Base-by-base conservation (phyloP, 2,888 invertebrate species). In the Caenorhabditis macrosperma region DNA sequence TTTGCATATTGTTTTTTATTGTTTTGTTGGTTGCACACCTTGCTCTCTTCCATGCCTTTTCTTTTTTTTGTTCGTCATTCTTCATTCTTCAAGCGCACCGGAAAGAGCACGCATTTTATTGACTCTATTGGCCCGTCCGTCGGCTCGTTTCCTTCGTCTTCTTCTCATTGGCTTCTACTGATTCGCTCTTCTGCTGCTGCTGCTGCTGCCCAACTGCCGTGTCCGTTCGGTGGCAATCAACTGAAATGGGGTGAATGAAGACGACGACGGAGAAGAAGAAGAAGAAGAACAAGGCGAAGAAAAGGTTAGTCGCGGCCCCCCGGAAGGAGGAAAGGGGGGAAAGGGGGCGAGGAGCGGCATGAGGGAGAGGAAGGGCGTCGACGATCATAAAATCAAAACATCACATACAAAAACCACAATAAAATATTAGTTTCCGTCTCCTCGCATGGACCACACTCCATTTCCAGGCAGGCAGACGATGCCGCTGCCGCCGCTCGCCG, bases 201-300 rank as follows among this genome's bases (percentile, higher is more conserved):
- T 12, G 9, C 26, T 46, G 44, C 41, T 33, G 33, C 46, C 28
- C 46, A 15, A 7, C n/a, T 33, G 52, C 26, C 52, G 52, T 52
- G 26, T 52, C 26, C 28, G 71, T 44, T 57, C 72, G 57, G 48
- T 64, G 72, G 72, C 72, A 72, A 72, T 72, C 72, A 72, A 64
- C 72, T 72, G 72, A 72, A 72, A 72, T 64, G 72, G 72, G 72
- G 64, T 72, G 72, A 72, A 64, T 33, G 46, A 20, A 26, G 54
- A 54, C 12, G 52, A 54, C n/a, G 30, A 54, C 7, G 54, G 17
- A 33, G 54, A 54, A 28, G 30, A 54, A 54, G 54, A 30, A 26
- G 35, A 33, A 55, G 35, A 28, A 28, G 24, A 46, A 17, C 54
- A 24, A 57, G n/a, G 33, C 6, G 20, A 44, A 64, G 50, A 33